Percentiles rank a stretch among this genome's conserved stretches.
phyloP scores from a whole-genome alignment of 2,797 vertebrate species.

The Coilia nasus region DNA sequence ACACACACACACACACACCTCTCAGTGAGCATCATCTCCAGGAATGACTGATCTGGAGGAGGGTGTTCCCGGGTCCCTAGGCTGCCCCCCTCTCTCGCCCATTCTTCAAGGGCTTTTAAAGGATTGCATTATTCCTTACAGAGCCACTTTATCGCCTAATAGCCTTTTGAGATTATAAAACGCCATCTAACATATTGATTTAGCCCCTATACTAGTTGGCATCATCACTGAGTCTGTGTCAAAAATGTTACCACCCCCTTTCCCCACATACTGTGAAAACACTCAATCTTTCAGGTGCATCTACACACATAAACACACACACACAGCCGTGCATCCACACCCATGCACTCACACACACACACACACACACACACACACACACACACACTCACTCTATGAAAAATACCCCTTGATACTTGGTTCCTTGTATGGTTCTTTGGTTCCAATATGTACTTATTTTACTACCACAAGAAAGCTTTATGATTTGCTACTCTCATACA shows the following conservation, averaged over 20 bases:
- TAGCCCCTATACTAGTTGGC: slow-evolving; percentile 54
- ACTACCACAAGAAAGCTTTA: not conserved
- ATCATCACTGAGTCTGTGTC: slow-evolving; percentile 48
- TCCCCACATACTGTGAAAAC: not conserved
- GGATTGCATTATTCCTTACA: slow-evolving; percentile 56
- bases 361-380: slow-evolving; percentile 16
- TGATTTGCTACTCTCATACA: not conserved
- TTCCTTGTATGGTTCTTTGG: too few relatives aligned
- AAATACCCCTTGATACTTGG: not conserved
- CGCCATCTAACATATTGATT: slow-evolving; percentile 62
- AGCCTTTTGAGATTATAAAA: slow-evolving; percentile 60
- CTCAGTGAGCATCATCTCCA: not conserved
- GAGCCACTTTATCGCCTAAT: slow-evolving; percentile 62
- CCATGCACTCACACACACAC: not conserved
- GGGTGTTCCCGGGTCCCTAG: not conserved
- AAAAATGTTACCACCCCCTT: slow-evolving; percentile 3
- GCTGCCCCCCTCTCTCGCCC: not conserved
- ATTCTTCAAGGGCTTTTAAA: slow-evolving; percentile 58
- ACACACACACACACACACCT: too few relatives aligned
- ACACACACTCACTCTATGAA: not conserved
- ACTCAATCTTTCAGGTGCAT: not conserved
- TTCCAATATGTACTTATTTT: not conserved
- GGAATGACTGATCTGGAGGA: not conserved
- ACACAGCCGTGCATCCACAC: not conserved
- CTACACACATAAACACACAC: not conserved